These are phyloP conservation scores for Oscarella lobularis DNA, from an alignment of 37 sponge, comb jelly and placozoan species.

Conservation along the genomic window DNA sequence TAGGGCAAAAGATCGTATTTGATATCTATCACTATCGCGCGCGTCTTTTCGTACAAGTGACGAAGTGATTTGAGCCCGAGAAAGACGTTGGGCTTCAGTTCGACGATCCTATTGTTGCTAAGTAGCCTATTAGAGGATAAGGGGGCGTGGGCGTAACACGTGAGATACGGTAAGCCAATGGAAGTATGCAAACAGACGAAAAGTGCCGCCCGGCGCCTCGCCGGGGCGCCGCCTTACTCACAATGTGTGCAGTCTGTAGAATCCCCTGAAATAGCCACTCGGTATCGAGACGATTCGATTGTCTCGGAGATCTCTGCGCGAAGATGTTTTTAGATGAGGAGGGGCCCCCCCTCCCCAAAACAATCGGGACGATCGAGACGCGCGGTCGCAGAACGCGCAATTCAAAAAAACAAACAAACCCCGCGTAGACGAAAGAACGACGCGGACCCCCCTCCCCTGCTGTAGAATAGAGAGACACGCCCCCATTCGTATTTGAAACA, in stretches of 20 bases:
- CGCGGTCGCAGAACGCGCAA: constrained; percentile 1
- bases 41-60: neutral
- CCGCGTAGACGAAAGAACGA: neutral
- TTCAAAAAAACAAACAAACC: neutral
- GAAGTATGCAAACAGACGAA: too few species aligned
- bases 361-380: neutral
- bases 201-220: too few species aligned
- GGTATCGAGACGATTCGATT: neutral
- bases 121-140: too few species aligned
- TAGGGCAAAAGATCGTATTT: neutral
- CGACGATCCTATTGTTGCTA: neutral
- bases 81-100: neutral
- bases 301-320: neutral
- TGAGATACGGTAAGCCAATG: too few species aligned
- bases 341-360: too few species aligned
- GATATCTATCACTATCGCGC: too few species aligned
- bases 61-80: neutral
- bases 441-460: neutral
- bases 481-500: too few species aligned
- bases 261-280: neutral
- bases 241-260: neutral
- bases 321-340: too few species aligned
- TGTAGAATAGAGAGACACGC: too few species aligned
- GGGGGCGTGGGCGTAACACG: too few species aligned
- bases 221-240: too few species aligned